A percentile compares a stretch with the other conserved stretches of the same genome.
These are phyloP conservation scores for Scaptomyza reducta DNA, from an alignment of 2,888 invertebrate species.

Conservation along the genomic window DNA sequence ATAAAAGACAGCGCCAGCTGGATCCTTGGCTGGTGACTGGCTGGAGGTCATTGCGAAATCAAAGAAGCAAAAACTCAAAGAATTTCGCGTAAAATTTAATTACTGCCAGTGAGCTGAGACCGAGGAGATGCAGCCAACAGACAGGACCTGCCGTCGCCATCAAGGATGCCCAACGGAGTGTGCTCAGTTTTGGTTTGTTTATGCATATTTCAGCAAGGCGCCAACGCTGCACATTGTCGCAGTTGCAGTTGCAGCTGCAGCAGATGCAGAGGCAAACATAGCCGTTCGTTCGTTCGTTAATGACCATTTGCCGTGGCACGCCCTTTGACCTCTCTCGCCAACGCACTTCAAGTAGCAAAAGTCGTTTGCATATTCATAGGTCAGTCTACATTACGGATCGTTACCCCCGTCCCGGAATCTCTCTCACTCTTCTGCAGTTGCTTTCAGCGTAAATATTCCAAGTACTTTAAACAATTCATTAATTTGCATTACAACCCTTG, in stretches of 20 bases:
- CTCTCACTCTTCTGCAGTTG: conserved; percentile 19
- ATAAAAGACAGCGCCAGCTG: conserved; percentile 33
- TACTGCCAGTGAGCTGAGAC: conserved; percentile 39
- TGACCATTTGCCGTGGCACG: conserved; percentile 54
- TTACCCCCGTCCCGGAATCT: conserved; percentile 6
- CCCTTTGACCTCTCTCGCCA: conserved; percentile 63
- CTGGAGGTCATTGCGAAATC: conserved; percentile 50
- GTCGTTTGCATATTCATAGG: conserved; percentile 73
- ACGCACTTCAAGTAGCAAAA: conserved; percentile 48
- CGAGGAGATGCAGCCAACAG: conserved; percentile 26
- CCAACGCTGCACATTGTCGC: conserved; percentile 43
- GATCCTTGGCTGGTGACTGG: neutral
- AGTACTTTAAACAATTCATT: conserved; percentile 72
- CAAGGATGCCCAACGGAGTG: conserved; percentile 19
- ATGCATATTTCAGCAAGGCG: conserved; percentile 64
- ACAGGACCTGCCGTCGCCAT: neutral
- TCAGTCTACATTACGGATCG: conserved; percentile 29
- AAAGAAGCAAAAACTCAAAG: conserved; percentile 65
- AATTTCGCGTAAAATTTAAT: conserved; percentile 69
- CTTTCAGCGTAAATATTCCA: conserved; percentile 69
- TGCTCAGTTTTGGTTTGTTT: conserved; percentile 67
- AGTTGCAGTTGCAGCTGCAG: conserved; percentile 32
- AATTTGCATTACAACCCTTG: conserved; percentile 65
- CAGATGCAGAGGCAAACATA: conserved; percentile 42
- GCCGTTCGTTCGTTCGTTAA: conserved; percentile 52